Base-by-base conservation (phyloP, 2,888 invertebrate genomes). In the Pycnomerus fuliginosus region DNA sequence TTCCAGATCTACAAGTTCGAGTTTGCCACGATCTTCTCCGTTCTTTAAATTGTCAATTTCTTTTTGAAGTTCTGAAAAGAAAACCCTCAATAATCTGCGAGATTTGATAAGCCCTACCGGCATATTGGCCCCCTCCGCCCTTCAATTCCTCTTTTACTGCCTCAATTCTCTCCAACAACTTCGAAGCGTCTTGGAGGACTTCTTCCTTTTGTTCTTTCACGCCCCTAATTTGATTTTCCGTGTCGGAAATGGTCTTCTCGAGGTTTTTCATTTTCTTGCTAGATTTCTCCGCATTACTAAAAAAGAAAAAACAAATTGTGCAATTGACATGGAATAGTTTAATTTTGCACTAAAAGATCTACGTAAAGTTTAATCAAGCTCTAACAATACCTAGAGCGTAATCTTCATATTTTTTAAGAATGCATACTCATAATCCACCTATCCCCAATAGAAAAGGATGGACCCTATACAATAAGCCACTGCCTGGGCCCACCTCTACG, bases 251-350 rank as follows among this genome's bases (percentile, higher is more conserved):
- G 56, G 92, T 91, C 3, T 77, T 74, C 36, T 86, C 84, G 66
- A 91, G 76, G 46, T 80, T 83, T n/a, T 76, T 74, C 16, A 92
- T 86, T 65, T 85, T 85, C 36, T 85, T 85, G 58, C 82, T 79
- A 0, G 84, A 78, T 61, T 92, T 91, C 50, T 83, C 83, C 1
- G 83, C 76, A 67, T 91, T 92, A 55, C 91, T 83, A 49, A 50
- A 43, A 37, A 32, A 16, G 3, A 32, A 32, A 10, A 29, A 5
- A 23, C n/a, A n/a, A n/a, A n/a, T n/a, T n/a, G n/a, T n/a, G n/a
- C n/a, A n/a, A n/a, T n/a, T n/a, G n/a, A n/a, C n/a, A n/a, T n/a
- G n/a, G n/a, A n/a, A n/a, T n/a, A n/a, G n/a, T n/a, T n/a, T n/a
- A n/a, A n/a, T n/a, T n/a, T n/a, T n/a, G n/a, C n/a, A n/a, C n/a